These are phyloP conservation scores for Xenentodon cancila DNA, from an alignment of 2,797 vertebrate species.

Conservation along the genomic window DNA sequence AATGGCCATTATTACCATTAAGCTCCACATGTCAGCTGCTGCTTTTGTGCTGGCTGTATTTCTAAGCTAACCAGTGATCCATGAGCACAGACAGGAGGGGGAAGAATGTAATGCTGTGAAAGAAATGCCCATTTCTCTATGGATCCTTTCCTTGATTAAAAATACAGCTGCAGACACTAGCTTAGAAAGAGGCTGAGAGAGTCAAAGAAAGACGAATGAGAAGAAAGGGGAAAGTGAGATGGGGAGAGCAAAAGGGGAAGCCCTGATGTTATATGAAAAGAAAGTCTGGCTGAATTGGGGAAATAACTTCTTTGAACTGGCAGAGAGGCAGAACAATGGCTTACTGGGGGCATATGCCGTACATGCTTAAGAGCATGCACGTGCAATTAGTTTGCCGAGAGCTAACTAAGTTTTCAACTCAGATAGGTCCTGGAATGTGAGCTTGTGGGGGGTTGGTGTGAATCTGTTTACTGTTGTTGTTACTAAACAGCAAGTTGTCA, in stretches of 20 bases:
- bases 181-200: constrained; percentile 71
- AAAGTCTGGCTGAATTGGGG: constrained; percentile 70
- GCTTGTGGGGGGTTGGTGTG: constrained; percentile 52
- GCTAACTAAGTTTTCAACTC: constrained; percentile 54
- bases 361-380: constrained; percentile 31
- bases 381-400: constrained; percentile 47
- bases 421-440: constrained; percentile 71
- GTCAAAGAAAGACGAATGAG: constrained; percentile 71
- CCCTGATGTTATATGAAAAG: constrained; percentile 68
- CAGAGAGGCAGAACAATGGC: constrained; percentile 58
- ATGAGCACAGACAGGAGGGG: constrained; percentile 95
- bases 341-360: constrained; percentile 38
- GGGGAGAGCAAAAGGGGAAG: constrained; percentile 65
- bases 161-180: constrained; percentile 92
- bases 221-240: constrained; percentile 70
- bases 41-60: constrained; percentile 95
- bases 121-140: constrained; percentile 92
- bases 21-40: constrained; percentile 95
- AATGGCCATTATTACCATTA: constrained; percentile 99
- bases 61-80: constrained; percentile 99
- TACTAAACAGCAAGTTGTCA: constrained; percentile 55
- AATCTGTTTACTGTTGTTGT: constrained; percentile 68
- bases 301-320: constrained; percentile 69
- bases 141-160: constrained; percentile 94
- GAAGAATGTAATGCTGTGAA: constrained; percentile 92